phyloP scores from a whole-genome alignment of 1,140 invertebrate species.

The Druon quercuslanigerum region DNA sequence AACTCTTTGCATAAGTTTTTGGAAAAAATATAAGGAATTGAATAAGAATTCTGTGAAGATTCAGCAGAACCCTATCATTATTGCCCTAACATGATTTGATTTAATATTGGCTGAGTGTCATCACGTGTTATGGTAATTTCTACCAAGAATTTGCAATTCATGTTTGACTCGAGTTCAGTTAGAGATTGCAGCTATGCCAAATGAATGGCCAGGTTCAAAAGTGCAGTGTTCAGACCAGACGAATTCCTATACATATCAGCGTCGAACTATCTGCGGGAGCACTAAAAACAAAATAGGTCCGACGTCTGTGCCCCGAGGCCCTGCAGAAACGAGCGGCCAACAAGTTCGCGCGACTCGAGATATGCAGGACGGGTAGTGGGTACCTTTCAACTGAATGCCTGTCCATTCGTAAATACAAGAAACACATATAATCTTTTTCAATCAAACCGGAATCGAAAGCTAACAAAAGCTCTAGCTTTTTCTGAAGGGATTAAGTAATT shows the following conservation, averaged over 20 bases:
- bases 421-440: neutral
- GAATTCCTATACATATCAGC: constrained; percentile 13
- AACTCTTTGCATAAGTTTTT: too few species aligned
- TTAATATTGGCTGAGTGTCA: too few species aligned
- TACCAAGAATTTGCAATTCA: too few species aligned
- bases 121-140: too few species aligned
- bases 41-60: too few species aligned
- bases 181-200: neutral
- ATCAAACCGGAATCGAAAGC: neutral
- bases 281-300: constrained; percentile 44
- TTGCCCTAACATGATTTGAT: too few species aligned
- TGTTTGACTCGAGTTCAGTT: too few species aligned
- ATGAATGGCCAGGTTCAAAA: neutral
- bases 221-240: constrained; percentile 4
- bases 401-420: constrained; percentile 12
- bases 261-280: constrained; percentile 19
- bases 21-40: too few species aligned
- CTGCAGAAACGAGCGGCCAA: constrained; percentile 22
- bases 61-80: too few species aligned
- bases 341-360: constrained; percentile 36
- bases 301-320: constrained; percentile 51
- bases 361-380: constrained; percentile 29
- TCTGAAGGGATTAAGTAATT: too few species aligned
- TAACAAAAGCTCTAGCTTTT: too few species aligned
- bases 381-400: constrained; percentile 29